phyloP scores from a whole-genome alignment of 1,140 invertebrate genomes.

The Andricus grossulariae region DNA sequence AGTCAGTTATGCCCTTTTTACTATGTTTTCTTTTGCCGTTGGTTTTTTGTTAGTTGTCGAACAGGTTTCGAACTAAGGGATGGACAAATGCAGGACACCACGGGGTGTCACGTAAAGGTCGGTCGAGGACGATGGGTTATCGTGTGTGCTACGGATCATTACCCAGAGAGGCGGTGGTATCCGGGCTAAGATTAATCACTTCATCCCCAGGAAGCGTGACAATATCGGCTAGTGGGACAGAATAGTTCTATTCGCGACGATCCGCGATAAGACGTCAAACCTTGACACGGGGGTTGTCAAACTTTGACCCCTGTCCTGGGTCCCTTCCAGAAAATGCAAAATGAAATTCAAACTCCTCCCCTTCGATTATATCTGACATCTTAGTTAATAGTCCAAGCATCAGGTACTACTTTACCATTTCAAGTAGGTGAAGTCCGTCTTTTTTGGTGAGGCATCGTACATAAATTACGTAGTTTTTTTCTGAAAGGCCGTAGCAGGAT shows the following conservation, averaged over 20 bases:
- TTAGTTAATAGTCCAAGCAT: too few species aligned
- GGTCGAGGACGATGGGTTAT: constrained; percentile 57
- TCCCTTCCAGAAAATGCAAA: constrained; percentile 41
- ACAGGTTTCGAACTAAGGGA: constrained; percentile 6
- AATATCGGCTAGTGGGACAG: constrained; percentile 49
- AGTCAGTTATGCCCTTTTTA: not conserved
- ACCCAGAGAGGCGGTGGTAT: constrained; percentile 55
- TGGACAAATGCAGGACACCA: constrained; percentile 34
- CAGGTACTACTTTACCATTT: too few species aligned
- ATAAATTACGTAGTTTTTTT: too few species aligned
- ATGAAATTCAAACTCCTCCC: constrained; percentile 48
- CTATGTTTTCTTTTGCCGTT: not conserved
- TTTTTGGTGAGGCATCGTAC: too few species aligned
- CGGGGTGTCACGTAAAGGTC: constrained; percentile 36
- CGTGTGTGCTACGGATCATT: constrained; percentile 59
- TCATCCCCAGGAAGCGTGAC: constrained; percentile 45
- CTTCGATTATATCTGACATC: not conserved
- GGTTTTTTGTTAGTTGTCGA: not conserved
- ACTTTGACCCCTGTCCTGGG: constrained; percentile 49
- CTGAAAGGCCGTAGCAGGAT: too few species aligned
- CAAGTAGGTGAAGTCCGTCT: too few species aligned
- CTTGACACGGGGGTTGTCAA: constrained; percentile 42
- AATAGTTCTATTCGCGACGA: constrained; percentile 40
- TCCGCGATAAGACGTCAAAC: constrained; percentile 56
- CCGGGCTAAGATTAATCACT: constrained; percentile 57